Evolutionary conservation across 2,113 vertebrate species (phyloP).

Genomic region (Sorex araneus): DNA sequence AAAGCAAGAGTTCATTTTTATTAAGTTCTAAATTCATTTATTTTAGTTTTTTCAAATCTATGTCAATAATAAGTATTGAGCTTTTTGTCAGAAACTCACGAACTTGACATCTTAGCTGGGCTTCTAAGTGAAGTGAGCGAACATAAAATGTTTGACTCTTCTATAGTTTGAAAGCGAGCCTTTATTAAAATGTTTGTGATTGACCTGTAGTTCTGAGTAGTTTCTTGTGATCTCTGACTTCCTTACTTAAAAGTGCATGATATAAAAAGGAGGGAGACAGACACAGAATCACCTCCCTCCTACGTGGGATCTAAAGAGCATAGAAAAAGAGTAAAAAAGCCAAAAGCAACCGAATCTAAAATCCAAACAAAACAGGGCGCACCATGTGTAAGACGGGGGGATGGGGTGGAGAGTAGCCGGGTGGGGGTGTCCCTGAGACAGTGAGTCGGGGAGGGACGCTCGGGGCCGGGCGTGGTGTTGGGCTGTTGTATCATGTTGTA

Average conservation of each 20-base stretch:
- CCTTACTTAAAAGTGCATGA: background rate
- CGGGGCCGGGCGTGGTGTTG: too few relatives aligned
- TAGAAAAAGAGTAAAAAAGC: too few relatives aligned
- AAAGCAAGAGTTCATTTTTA: constrained; percentile 22
- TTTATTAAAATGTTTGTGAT: background rate
- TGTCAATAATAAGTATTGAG: background rate
- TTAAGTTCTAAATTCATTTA: constrained; percentile 29
- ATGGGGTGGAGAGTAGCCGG: too few relatives aligned
- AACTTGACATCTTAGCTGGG: background rate
- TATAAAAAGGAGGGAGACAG: too few relatives aligned
- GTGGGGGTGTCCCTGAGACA: too few relatives aligned
- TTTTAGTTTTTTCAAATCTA: constrained; percentile 26
- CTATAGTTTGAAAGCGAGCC: constrained; percentile 12
- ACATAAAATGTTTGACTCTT: background rate
- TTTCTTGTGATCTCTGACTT: background rate
- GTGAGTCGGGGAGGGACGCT: too few relatives aligned
- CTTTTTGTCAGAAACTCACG: constrained; percentile 29
- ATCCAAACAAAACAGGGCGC: too few relatives aligned
- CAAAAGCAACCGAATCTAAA: too few relatives aligned
- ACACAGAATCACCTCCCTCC: too few relatives aligned
- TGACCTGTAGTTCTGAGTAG: background rate
- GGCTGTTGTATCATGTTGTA: too few relatives aligned
- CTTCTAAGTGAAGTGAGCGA: background rate
- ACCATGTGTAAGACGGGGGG: too few relatives aligned
- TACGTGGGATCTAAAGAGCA: too few relatives aligned